Evolutionary conservation across 2,888 invertebrate species (phyloP).

Genomic region (Cosmopolites sordidus): DNA sequence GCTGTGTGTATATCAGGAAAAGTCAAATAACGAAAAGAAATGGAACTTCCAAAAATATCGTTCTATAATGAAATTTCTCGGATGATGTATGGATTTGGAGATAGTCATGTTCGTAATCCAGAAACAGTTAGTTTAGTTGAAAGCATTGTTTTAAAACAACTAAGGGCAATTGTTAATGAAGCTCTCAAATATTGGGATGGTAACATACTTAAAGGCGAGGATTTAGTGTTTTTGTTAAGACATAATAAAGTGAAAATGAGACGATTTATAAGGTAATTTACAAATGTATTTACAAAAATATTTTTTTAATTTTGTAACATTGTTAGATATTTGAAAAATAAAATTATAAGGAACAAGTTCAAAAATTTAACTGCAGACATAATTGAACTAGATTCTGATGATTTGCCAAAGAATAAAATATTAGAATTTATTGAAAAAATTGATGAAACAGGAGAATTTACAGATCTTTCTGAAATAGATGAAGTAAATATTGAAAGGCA

Average conservation of each 20-base stretch:
- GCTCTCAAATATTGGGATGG: constrained; percentile 62
- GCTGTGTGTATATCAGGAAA: too few species aligned
- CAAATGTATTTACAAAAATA: neutral
- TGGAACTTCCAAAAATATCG: constrained; percentile 1
- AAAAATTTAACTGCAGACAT: constrained; percentile 40
- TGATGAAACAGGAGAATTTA: constrained; percentile 56
- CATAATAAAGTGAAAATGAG: constrained; percentile 75
- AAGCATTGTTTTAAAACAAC: constrained; percentile 76
- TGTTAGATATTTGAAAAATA: constrained; percentile 59
- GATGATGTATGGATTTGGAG: constrained; percentile 94
- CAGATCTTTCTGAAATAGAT: constrained; percentile 53
- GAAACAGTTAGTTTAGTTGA: constrained; percentile 83
- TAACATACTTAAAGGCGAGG: constrained; percentile 52
- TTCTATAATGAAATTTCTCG: constrained; percentile 70
- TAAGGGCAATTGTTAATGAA: constrained; percentile 71
- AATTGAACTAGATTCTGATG: constrained; percentile 51
- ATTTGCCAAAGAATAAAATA: constrained; percentile 49
- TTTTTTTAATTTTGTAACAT: neutral
- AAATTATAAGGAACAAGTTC: constrained; percentile 51
- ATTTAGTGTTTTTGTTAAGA: constrained; percentile 66
- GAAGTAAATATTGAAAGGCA: constrained; percentile 56
- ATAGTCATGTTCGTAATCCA: constrained; percentile 73
- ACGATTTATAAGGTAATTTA: constrained; percentile 53
- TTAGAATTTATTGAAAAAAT: constrained; percentile 53
- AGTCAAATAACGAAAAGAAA: too few species aligned